phyloP scores from a whole-genome alignment of 1,140 invertebrate genomes.

The Panagrolaimus sp. region DNA sequence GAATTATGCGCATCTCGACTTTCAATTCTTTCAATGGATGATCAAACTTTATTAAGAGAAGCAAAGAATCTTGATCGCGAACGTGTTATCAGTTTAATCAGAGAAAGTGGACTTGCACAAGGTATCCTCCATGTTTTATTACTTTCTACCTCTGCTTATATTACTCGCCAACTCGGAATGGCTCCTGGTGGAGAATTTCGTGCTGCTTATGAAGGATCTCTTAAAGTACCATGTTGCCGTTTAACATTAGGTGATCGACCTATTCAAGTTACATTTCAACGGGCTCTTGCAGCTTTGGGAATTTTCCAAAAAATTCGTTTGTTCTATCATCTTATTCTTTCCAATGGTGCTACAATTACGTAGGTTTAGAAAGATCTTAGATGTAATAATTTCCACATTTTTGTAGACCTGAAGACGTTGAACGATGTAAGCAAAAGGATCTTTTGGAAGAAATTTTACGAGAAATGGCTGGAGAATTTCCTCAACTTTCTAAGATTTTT shows the following conservation, averaged over 20 bases:
- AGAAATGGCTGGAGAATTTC: constrained; percentile 85
- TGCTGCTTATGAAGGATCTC: constrained; percentile 67
- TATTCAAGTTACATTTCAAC: constrained; percentile 54
- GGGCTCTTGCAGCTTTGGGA: constrained; percentile 45
- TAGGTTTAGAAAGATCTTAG: constrained; percentile 16
- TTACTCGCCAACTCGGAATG: constrained; percentile 88
- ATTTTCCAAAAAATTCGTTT: constrained; percentile 52
- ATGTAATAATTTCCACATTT: background rate
- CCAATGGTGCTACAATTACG: constrained; percentile 42
- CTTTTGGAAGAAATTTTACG: constrained; percentile 80
- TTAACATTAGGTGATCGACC: constrained; percentile 58
- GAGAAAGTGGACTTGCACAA: constrained; percentile 69
- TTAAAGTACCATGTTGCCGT: constrained; percentile 39
- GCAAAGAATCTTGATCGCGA: constrained; percentile 76
- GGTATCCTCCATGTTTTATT: constrained; percentile 84
- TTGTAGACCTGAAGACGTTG: constrained; percentile 49
- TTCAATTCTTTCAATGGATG: constrained; percentile 82
- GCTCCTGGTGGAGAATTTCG: constrained; percentile 92
- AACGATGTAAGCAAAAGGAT: constrained; percentile 68
- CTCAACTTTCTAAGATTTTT: constrained; percentile 81
- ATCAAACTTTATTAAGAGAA: constrained; percentile 80
- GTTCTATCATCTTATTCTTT: constrained; percentile 47
- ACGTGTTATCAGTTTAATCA: constrained; percentile 62
- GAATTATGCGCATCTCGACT: constrained; percentile 82
- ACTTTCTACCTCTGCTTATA: constrained; percentile 80